Evolutionary conservation across 2,888 invertebrate genomes (phyloP).

Genomic region (Hemistola chrysoprasaria): DNA sequence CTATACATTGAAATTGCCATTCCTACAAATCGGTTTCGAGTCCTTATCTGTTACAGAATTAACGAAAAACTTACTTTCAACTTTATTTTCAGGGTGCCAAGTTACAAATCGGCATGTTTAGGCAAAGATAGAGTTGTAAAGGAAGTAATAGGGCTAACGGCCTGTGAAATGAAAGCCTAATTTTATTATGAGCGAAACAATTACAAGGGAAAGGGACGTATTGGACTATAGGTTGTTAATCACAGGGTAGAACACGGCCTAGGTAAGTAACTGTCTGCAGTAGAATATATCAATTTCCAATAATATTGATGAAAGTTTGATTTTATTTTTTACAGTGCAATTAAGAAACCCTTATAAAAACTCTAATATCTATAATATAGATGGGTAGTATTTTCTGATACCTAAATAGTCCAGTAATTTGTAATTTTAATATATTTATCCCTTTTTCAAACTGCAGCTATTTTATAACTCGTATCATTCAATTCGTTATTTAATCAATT

Average conservation of each 20-base stretch:
- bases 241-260: slow-evolving; percentile 1
- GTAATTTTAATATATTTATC: too few species aligned
- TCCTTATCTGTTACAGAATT: slow-evolving; percentile 6
- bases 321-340: too few species aligned
- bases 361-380: too few species aligned
- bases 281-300: background rate
- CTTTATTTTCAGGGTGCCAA: background rate
- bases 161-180: slow-evolving; percentile 57
- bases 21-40: slow-evolving; percentile 23
- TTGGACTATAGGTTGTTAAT: slow-evolving; percentile 16
- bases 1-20: slow-evolving; percentile 32
- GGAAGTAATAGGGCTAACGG: slow-evolving; percentile 31
- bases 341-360: too few species aligned
- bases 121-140: slow-evolving; percentile 16
- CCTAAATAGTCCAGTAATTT: too few species aligned
- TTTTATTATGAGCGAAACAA: slow-evolving; percentile 56
- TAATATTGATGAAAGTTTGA: too few species aligned
- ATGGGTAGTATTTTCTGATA: too few species aligned
- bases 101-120: background rate
- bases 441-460: too few species aligned
- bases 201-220: slow-evolving; percentile 17
- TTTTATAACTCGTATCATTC: too few species aligned
- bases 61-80: background rate
- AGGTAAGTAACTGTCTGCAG: slow-evolving; percentile 5
- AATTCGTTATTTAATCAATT: too few species aligned